Percentiles rank a stretch among this genome's conserved stretches.
Evolutionary conservation across 2,797 vertebrate species (phyloP).

Genomic region (Chaetophractus vellerosus): DNA sequence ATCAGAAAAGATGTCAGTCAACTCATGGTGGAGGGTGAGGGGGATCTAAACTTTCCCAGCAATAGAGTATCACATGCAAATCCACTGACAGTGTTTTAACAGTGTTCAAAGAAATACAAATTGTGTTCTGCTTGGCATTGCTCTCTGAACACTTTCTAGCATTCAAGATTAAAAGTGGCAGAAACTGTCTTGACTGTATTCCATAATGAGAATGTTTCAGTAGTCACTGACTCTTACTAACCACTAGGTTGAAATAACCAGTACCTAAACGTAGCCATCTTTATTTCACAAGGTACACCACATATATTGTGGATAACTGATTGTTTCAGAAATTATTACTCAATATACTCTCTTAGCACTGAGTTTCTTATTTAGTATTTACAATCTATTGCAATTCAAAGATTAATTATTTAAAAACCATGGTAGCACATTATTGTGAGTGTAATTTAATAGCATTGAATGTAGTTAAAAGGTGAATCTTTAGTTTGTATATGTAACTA

Average conservation of each 20-base stretch:
- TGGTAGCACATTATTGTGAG: no score
- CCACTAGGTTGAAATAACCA: slow-evolving; percentile 45
- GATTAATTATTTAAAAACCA: background rate
- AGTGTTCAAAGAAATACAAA: background rate
- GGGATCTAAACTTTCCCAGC: background rate
- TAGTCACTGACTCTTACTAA: slow-evolving; percentile 47
- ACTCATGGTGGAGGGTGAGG: background rate
- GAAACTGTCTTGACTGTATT: slow-evolving; percentile 14
- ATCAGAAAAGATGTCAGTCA: background rate
- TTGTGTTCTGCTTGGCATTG: background rate
- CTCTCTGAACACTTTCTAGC: background rate
- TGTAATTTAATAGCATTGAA: no score
- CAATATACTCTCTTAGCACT: background rate
- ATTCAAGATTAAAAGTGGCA: background rate
- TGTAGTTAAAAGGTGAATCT: no score
- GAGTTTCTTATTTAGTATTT: background rate
- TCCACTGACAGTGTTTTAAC: background rate
- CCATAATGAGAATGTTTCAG: slow-evolving; percentile 53
- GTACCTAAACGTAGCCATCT: background rate
- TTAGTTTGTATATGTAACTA: no score
- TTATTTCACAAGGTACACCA: background rate
- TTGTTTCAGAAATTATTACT: background rate
- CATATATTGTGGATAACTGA: background rate
- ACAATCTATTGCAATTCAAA: background rate
- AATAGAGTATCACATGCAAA: background rate